Conservation (phyloP, 2,797 vertebrate species). For the Nothura maculosa region DNA sequence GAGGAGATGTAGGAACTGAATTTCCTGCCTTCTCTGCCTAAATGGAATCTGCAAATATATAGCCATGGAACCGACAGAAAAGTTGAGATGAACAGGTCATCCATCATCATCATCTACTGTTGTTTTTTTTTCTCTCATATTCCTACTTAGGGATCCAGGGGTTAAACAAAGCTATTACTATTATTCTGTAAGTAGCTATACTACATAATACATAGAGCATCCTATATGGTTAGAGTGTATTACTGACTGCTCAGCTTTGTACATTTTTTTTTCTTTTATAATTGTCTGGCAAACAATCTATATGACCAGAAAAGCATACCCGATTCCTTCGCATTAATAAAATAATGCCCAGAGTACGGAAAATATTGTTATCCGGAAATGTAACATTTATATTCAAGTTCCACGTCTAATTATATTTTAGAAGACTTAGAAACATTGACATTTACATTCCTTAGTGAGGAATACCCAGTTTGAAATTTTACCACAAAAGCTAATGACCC, state of each 20-base stretch:
- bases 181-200: neutral
- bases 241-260: neutral
- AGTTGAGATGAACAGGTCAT: neutral
- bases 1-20: constrained; percentile 7
- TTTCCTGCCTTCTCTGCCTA: constrained; percentile 17
- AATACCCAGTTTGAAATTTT: constrained; percentile 80
- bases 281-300: constrained; percentile 19
- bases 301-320: constrained; percentile 1
- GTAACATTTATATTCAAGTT: constrained; percentile 63
- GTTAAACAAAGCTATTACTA: constrained; percentile 11
- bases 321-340: constrained; percentile 15
- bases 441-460: constrained; percentile 65
- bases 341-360: constrained; percentile 29
- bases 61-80: neutral
- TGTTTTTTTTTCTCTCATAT: neutral
- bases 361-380: constrained; percentile 49
- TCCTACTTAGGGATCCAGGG: neutral
- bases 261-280: neutral
- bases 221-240: neutral
- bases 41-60: constrained; percentile 17
- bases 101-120: neutral
- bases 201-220: neutral
- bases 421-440: constrained; percentile 70
- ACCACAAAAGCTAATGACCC: constrained; percentile 81
- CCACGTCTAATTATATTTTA: constrained; percentile 74